Conservation (phyloP, 2,797 vertebrate genomes). For the Diglossa cyanea region DNA sequence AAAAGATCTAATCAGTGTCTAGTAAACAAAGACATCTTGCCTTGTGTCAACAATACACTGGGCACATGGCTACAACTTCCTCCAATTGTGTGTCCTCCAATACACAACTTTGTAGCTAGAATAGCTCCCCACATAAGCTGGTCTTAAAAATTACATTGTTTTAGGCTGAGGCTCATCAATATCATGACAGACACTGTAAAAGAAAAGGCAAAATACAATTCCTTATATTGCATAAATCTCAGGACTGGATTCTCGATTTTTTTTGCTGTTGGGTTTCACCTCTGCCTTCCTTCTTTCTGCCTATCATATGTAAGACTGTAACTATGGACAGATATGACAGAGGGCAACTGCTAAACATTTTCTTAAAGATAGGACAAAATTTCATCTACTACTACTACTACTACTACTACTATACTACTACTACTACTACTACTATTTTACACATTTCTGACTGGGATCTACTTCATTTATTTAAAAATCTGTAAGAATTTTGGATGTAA, state of each 20-base stretch:
- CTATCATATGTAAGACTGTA: not conserved
- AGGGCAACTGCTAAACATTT: not conserved
- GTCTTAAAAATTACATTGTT: not conserved
- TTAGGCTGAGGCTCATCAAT: not conserved
- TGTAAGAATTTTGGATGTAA: not conserved
- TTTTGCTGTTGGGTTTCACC: not conserved
- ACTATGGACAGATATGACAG: not conserved
- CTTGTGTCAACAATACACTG: not conserved
- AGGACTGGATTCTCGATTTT: not conserved
- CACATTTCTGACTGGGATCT: not conserved
- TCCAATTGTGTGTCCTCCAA: not conserved
- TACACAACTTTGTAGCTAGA: not conserved
- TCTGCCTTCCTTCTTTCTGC: not conserved
- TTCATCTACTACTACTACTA: not conserved
- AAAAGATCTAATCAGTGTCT: not conserved
- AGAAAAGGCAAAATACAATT: not conserved
- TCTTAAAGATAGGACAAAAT: not conserved
- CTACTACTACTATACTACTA: not conserved
- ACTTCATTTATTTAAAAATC: not conserved
- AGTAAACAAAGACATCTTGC: slow-evolving; percentile 3
- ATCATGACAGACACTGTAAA: not conserved
- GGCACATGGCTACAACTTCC: not conserved
- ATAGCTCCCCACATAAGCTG: not conserved
- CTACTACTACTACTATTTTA: not conserved
- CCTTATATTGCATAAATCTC: not conserved